Conservation (phyloP, 2,113 vertebrate genomes). For the Seriola dumerili region DNA sequence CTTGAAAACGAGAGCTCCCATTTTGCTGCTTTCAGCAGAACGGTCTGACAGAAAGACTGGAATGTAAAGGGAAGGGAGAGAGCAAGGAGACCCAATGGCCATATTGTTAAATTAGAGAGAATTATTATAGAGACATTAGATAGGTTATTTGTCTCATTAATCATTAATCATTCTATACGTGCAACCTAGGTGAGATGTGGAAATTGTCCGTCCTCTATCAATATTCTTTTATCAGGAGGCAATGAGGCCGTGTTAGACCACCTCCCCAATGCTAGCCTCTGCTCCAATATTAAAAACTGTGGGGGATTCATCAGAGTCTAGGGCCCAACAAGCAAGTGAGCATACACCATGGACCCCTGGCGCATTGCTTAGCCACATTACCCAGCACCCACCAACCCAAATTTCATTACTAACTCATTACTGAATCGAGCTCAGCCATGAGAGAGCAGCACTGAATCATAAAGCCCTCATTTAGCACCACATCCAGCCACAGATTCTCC, state of each 20-base stretch:
- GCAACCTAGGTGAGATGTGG: conserved; percentile 52
- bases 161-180: conserved; percentile 75
- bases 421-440: conserved; percentile 72
- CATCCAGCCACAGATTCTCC: conserved; percentile 72
- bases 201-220: conserved; percentile 75
- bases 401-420: conserved; percentile 89
- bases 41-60: conserved; percentile 62
- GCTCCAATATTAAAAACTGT: conserved; percentile 83
- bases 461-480: conserved; percentile 83
- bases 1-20: conserved; percentile 73
- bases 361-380: conserved; percentile 87
- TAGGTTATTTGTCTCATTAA: conserved; percentile 86
- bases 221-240: conserved; percentile 85
- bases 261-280: conserved; percentile 59
- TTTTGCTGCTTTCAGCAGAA: conserved; percentile 84
- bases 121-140: conserved; percentile 84
- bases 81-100: conserved; percentile 25
- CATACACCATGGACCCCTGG: conserved; percentile 66
- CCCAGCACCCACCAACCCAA: conserved; percentile 80
- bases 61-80: conserved; percentile 31
- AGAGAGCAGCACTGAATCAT: conserved; percentile 81
- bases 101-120: conserved; percentile 82
- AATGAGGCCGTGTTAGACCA: conserved; percentile 77
- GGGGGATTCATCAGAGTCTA: conserved; percentile 83
- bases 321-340: conserved; percentile 84